Conservation (phyloP, 2,113 vertebrate genomes). For the Pomatostomus ruficeps region DNA sequence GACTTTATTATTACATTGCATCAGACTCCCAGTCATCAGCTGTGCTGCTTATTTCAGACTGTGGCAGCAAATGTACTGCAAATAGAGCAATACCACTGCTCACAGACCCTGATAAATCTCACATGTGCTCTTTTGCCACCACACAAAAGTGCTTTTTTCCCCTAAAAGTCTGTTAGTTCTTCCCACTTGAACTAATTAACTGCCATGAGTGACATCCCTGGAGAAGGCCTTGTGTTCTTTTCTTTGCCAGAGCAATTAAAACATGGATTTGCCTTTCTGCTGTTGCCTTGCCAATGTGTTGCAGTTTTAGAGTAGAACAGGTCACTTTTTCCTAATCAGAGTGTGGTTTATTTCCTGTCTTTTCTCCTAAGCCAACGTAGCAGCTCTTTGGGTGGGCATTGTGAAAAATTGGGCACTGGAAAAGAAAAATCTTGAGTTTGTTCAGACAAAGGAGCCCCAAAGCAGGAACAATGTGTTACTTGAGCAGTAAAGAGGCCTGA, state of each 20-base stretch:
- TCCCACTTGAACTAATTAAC: background rate
- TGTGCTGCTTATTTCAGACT: background rate
- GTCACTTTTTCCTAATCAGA: background rate
- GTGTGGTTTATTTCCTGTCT: background rate
- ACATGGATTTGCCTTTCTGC: background rate
- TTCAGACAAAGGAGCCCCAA: background rate
- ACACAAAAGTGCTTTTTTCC: background rate
- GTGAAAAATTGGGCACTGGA: background rate
- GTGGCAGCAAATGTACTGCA: background rate
- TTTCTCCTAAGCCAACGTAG: background rate
- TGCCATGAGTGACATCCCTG: background rate
- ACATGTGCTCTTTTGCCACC: background rate
- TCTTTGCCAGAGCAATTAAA: background rate
- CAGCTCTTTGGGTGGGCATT: background rate
- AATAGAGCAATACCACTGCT: background rate
- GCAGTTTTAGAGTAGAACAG: background rate
- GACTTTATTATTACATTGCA: conserved; percentile 6
- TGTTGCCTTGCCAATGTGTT: background rate
- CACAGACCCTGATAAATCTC: background rate
- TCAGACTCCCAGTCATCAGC: background rate
- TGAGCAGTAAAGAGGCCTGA: background rate
- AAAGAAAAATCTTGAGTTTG: background rate
- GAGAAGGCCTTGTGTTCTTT: background rate
- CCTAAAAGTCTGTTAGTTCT: background rate
- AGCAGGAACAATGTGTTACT: background rate